A percentile compares a stretch with the other conserved stretches of the same genome.
These are phyloP conservation scores for Synanthedon tipuliformis DNA, from an alignment of 2,888 invertebrate species.

Conservation along the genomic window DNA sequence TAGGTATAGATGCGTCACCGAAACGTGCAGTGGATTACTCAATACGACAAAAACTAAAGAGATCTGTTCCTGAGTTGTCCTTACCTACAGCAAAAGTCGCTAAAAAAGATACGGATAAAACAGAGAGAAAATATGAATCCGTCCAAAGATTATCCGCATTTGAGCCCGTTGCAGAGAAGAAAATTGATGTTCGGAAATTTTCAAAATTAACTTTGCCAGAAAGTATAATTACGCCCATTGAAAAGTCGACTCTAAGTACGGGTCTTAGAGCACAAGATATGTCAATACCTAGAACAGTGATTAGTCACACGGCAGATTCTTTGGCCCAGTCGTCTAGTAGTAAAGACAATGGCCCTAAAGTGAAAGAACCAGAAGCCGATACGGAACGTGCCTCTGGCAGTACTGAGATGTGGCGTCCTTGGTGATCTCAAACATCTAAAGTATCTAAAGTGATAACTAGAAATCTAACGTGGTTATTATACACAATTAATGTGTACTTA, in stretches of 20 bases:
- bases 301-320: slow-evolving; percentile 57
- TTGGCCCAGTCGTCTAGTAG: slow-evolving; percentile 29
- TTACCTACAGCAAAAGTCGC: slow-evolving; percentile 43
- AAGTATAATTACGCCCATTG: slow-evolving; percentile 36
- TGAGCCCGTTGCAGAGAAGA: neutral
- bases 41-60: slow-evolving; percentile 47
- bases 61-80: slow-evolving; percentile 33
- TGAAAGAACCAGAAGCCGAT: slow-evolving; percentile 27
- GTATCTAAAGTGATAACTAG: too few relatives aligned
- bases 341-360: slow-evolving; percentile 6
- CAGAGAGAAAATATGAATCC: slow-evolving; percentile 1
- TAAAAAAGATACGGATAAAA: slow-evolving; percentile 11
- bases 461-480: too few relatives aligned
- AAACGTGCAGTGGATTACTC: slow-evolving; percentile 63
- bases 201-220: slow-evolving; percentile 37
- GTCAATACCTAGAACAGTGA: slow-evolving; percentile 35
- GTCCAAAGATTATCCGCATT: slow-evolving; percentile 28
- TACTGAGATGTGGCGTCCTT: slow-evolving; percentile 59
- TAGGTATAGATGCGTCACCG: slow-evolving; percentile 59
- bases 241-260: slow-evolving; percentile 8
- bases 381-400: slow-evolving; percentile 35
- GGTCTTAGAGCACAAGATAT: neutral
- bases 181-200: neutral
- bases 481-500: too few relatives aligned
- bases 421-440: slow-evolving; percentile 22